Evolutionary conservation across 2,797 vertebrate genomes (phyloP), one percentile per base, ranked within the genome.

Genomic region (Danio aesculapii): DNA sequence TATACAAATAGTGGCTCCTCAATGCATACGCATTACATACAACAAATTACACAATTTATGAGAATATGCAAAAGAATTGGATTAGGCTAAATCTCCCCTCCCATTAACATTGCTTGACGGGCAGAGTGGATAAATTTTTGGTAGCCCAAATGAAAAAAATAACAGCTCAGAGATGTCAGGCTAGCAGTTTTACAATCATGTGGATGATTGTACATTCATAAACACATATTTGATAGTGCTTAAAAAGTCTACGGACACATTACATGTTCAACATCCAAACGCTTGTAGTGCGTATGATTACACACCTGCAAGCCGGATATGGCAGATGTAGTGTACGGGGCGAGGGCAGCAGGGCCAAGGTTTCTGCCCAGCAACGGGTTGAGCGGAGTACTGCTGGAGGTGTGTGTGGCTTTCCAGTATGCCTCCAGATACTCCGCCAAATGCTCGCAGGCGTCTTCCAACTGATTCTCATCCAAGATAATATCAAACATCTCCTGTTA

Each of bases 401-500:
- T 97, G 84, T 99, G 98, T 0, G 97, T 99, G 4, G 98, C 97
- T 77, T 98, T 94, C 98, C 98, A 99, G 75, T 99, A 99, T 0
- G 98, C 97, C 93, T 99, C 97, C 6, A 98, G 95, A 84, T 99
- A 99, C 63, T 99, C 97, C 0, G 97, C 97, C 83, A 99, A 92
- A 88, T 99, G 97, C 81, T 99, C 97, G 2, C 97, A 99, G 0
- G 97, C 98, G 5, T 99, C 98, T 90, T 99, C 98, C 72, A 98
- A 92, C 89, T 99, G 98, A 87, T 99, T 99, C 89, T 99, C 97
- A 70, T 99, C 98, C 94, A 99, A 89, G 90, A 99, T 99, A 66
- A 99, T 96, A 84, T 99, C 98, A 79, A 99, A 99, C 97, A 99
- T 99, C 93, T 99, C 98, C 98, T 99, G 92, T 83, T 47, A 58